phyloP scores from a whole-genome alignment of 2,797 vertebrate genomes.

The Tauraco hartlaubi region DNA sequence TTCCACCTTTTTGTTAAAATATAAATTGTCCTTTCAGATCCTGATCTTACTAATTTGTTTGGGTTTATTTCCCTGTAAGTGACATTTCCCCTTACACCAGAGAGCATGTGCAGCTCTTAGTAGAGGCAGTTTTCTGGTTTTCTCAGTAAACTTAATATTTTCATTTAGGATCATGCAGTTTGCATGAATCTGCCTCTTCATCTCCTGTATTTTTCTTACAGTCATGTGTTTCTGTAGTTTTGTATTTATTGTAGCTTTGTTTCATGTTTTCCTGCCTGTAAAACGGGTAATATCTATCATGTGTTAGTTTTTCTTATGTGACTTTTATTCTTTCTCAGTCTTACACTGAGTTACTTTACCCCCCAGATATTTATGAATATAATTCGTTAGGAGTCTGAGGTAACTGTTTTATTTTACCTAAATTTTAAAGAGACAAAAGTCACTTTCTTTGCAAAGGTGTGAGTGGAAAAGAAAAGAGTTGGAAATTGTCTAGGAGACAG shows the following conservation, averaged over 20 bases:
- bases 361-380: background rate
- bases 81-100: background rate
- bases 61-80: background rate
- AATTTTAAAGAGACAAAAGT: background rate
- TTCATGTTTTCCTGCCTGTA: background rate
- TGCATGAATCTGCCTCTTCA: background rate
- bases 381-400: background rate
- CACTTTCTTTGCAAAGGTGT: background rate
- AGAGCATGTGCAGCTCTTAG: background rate
- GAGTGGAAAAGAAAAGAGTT: background rate
- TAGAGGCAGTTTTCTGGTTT: background rate
- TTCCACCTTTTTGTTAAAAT: background rate
- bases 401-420: background rate
- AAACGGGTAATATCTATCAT: background rate
- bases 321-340: background rate
- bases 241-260: background rate
- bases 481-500: background rate
- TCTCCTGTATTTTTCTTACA: background rate
- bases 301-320: background rate
- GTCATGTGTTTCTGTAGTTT: background rate
- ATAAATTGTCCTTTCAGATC: background rate
- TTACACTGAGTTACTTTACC: background rate
- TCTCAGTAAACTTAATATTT: background rate
- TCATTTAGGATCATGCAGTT: background rate
- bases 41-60: background rate